Base-by-base conservation (phyloP, 2,113 vertebrate species). In the Chionodraco myersi region DNA sequence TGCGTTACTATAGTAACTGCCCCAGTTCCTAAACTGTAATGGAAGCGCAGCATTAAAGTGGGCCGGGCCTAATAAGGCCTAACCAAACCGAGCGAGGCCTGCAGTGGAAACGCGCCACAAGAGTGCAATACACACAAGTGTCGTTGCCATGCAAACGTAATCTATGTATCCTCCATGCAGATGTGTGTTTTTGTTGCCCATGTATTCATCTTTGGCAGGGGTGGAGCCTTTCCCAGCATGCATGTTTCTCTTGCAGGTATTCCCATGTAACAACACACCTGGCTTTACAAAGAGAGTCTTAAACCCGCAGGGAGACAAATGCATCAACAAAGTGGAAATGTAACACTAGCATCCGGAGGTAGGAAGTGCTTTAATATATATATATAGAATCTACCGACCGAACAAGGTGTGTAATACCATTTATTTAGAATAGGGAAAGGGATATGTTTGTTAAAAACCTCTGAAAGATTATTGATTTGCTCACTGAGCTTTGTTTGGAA, bases 201-300 rank as follows among this genome's bases (percentile, higher is more conserved):
- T 3, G 51, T 44, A 4, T 57, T 15, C 2, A 12, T 60, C 70
- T 68, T 75, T 54, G 45, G 80, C 26, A 66, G 10, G 14, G 34
- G 57, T 64, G 30, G 21, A 69, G 66, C n/a, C 5, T 44, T 18
- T 75, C 49, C 70, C 61, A 69, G 72, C 52, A 72, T 72, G 60
- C 53, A 44, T 69, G 59, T 72, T 49, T 53, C 52, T 74, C n/a
- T 36, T 73, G 36, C 68, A 77, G 48, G 23, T 65, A 61, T 70
- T 69, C 62, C 67, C 74, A 49, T 75, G 75, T 66, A n/a, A 51
- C 30, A 69, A 21, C 64, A 49, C 8, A 73, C 59, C 14, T 63
- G 71, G 63, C 61, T 52, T 75, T 65, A 58, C 58, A 74, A 52
- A 59, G 23, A 57, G 68, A 72, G 64, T 16, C 11, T 74, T 10